phyloP scores from a whole-genome alignment of 2,888 invertebrate species.

The Euphydryas editha region DNA sequence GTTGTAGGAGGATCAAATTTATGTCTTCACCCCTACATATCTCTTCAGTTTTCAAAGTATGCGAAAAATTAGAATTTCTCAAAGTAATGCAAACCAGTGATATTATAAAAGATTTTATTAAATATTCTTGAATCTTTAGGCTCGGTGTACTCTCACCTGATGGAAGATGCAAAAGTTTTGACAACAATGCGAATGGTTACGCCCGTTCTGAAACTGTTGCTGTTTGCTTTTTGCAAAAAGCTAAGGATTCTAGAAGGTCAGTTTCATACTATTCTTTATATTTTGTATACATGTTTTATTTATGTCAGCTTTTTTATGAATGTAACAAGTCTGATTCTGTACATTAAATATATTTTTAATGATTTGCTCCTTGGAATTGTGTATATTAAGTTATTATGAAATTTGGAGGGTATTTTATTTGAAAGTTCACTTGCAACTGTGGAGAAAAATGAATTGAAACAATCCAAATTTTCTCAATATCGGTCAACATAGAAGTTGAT shows the following conservation, averaged over 20 bases:
- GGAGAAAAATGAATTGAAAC: too few species aligned
- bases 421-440: too few species aligned
- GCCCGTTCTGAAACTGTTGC: too few species aligned
- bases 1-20: constrained; percentile 95
- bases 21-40: constrained; percentile 93
- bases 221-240: constrained; percentile 41
- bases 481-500: too few species aligned
- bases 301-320: too few species aligned
- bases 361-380: too few species aligned
- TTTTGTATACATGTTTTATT: too few species aligned
- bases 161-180: constrained; percentile 96
- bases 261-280: background rate
- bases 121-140: constrained; percentile 69
- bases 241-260: constrained; percentile 84
- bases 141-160: constrained; percentile 91
- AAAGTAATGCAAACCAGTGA: background rate
- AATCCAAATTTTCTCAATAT: too few species aligned
- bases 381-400: too few species aligned
- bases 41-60: constrained; percentile 92
- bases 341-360: too few species aligned
- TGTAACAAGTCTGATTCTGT: too few species aligned
- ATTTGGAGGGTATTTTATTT: too few species aligned
- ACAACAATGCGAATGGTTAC: constrained; percentile 84
- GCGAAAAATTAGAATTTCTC: background rate
- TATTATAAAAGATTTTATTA: background rate